These are phyloP conservation scores for Parambassis ranga DNA, from an alignment of 2,797 vertebrate genomes.

Conservation along the genomic window DNA sequence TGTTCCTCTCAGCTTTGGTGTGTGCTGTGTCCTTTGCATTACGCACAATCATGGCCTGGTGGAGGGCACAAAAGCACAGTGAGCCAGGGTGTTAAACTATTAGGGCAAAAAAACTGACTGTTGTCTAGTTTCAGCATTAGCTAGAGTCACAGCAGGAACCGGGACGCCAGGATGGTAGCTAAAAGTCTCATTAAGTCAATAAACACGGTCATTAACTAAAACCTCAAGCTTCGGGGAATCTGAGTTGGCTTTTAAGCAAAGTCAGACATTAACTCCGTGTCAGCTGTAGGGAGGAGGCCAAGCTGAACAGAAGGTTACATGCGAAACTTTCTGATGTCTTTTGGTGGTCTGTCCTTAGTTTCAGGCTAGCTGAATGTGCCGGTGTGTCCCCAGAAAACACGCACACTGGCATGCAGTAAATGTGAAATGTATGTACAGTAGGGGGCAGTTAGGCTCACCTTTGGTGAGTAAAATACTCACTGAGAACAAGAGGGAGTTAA, in stretches of 20 bases:
- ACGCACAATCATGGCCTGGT: constrained; percentile 97
- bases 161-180: constrained; percentile 21
- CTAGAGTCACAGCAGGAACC: constrained; percentile 19
- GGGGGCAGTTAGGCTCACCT: background rate
- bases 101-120: background rate
- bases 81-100: constrained; percentile 1
- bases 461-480: too few species aligned
- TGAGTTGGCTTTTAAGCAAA: constrained; percentile 25
- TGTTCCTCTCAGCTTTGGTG: constrained; percentile 98
- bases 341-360: constrained; percentile 29
- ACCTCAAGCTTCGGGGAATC: constrained; percentile 49
- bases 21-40: constrained; percentile 98
- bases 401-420: background rate
- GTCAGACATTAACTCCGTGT: constrained; percentile 14
- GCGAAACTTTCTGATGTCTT: constrained; percentile 16
- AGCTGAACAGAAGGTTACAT: constrained; percentile 43
- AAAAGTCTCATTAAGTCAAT: constrained; percentile 49
- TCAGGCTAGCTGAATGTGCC: constrained; percentile 22
- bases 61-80: background rate
- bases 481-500: background rate
- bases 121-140: constrained; percentile 14
- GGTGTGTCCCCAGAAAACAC: constrained; percentile 15
- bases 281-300: constrained; percentile 37
- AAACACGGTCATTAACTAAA: constrained; percentile 53
- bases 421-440: constrained; percentile 11